Conservation (phyloP, 2,888 invertebrate genomes). For the Tenodera sinensis region DNA sequence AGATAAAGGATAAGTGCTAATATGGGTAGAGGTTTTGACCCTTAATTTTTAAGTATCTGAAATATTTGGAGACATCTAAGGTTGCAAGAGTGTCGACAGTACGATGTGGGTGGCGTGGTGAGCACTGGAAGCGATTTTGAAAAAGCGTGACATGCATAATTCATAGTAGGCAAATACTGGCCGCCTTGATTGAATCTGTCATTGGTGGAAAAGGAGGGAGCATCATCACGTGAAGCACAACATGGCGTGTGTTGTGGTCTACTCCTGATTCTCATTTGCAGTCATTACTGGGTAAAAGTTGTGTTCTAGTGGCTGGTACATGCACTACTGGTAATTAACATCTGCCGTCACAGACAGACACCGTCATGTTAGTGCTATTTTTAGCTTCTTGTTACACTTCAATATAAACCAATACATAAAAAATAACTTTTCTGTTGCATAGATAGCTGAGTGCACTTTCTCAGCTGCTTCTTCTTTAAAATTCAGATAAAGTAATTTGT, state of each 20-base stretch:
- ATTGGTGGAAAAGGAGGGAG: not conserved
- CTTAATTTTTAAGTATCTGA: too few relatives aligned
- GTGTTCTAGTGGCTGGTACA: not conserved
- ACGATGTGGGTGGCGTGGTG: not conserved
- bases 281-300: constrained; percentile 11
- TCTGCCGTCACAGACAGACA: not conserved
- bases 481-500: too few relatives aligned
- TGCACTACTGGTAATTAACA: constrained; percentile 3
- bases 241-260: constrained; percentile 7
- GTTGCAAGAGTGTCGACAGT: not conserved
- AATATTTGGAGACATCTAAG: too few relatives aligned
- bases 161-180: not conserved
- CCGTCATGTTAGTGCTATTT: too few relatives aligned
- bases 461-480: too few relatives aligned
- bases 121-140: not conserved
- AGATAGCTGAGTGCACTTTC: too few relatives aligned
- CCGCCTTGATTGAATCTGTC: not conserved
- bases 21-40: too few relatives aligned
- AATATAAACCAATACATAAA: too few relatives aligned
- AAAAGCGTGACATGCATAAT: not conserved
- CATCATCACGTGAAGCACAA: not conserved
- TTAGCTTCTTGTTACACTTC: too few relatives aligned
- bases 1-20: too few relatives aligned
- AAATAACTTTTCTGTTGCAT: too few relatives aligned
- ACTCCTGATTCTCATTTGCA: constrained; percentile 17